phyloP scores from a whole-genome alignment of 2,797 vertebrate genomes.

The Poeciliopsis turneri region DNA sequence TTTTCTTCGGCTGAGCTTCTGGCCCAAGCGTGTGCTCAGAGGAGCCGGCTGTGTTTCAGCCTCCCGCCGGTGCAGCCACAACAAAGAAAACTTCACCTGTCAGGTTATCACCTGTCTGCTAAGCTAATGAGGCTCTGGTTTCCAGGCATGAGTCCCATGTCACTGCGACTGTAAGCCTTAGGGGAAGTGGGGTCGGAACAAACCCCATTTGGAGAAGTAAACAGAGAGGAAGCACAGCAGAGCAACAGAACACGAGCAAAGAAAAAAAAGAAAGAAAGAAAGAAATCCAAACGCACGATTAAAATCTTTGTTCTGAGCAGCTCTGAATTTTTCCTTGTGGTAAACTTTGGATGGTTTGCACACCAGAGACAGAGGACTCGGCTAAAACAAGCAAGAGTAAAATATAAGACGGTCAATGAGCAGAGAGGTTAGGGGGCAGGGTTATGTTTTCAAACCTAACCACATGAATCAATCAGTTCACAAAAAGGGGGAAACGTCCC shows the following conservation, averaged over 20 bases:
- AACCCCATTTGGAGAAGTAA: constrained; percentile 62
- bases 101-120: constrained; percentile 50
- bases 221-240: constrained; percentile 49
- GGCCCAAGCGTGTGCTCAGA: neutral
- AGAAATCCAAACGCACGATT: constrained; percentile 17
- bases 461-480: neutral
- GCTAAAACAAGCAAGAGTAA: constrained; percentile 27
- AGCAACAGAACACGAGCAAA: constrained; percentile 33
- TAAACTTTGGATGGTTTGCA: constrained; percentile 7
- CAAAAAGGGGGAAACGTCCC: neutral
- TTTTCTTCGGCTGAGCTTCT: neutral
- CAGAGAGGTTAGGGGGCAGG: neutral
- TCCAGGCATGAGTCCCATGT: constrained; percentile 55
- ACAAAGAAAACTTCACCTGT: constrained; percentile 60
- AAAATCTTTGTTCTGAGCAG: constrained; percentile 24
- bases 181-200: constrained; percentile 63
- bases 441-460: neutral
- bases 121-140: constrained; percentile 73
- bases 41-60: constrained; percentile 29
- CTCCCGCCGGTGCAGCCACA: constrained; percentile 59
- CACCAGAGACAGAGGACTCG: constrained; percentile 9
- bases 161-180: constrained; percentile 51
- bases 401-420: constrained; percentile 43
- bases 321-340: constrained; percentile 18
- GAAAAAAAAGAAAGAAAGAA: constrained; percentile 2